Percentiles rank a stretch among this genome's conserved stretches.
phyloP scores from a whole-genome alignment of 1,140 invertebrate species.

The Bactericera cockerelli region DNA sequence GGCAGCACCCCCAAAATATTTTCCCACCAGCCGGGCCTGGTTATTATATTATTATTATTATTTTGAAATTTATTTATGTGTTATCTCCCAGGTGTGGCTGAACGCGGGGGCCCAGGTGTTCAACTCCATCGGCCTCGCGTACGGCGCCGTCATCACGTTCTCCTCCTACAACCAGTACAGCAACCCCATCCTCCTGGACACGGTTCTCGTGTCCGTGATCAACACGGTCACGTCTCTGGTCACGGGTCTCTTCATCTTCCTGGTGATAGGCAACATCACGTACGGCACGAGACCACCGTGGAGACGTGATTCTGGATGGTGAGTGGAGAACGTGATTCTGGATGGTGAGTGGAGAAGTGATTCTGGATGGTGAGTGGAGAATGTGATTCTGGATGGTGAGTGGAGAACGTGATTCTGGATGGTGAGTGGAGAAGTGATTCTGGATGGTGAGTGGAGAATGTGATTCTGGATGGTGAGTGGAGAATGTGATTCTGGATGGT shows the following conservation, averaged over 20 bases:
- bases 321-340: no score
- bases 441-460: no score
- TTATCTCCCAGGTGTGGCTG: constrained; percentile 61
- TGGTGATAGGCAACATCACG: constrained; percentile 73
- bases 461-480: no score
- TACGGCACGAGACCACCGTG: constrained; percentile 53
- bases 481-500: no score
- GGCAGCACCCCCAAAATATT: no score
- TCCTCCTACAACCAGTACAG: constrained; percentile 88
- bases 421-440: no score
- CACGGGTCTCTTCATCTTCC: constrained; percentile 75
- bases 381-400: no score
- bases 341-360: neutral
- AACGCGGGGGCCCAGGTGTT: constrained; percentile 85
- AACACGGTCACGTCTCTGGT: constrained; percentile 70
- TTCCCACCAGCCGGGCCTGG: no score
- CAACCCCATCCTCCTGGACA: constrained; percentile 76
- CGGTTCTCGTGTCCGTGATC: constrained; percentile 60
- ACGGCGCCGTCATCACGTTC: constrained; percentile 86
- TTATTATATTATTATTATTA: no score
- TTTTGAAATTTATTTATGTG: no score
- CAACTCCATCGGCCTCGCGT: constrained; percentile 80
- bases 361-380: no score
- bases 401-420: no score
- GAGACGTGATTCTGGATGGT: constrained; percentile 72